phyloP scores from a whole-genome alignment of 2,888 invertebrate species.

The Neocrepidodera transversa region DNA sequence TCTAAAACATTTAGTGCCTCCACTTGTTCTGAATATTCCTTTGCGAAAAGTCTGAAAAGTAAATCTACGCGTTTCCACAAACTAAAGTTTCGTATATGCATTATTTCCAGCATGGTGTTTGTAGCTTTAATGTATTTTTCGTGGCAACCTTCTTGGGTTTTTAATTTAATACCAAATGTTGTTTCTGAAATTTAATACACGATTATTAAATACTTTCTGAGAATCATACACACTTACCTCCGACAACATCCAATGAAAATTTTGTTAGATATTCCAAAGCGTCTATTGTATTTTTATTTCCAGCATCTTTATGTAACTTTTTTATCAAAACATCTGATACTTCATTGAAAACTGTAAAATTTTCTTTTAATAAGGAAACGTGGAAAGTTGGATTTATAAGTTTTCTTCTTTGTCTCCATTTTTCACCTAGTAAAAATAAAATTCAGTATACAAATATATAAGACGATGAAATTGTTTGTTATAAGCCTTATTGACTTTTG shows the following conservation, averaged over 20 bases:
- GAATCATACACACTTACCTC: too few species aligned
- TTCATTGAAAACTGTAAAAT: neutral
- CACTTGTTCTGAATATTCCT: neutral
- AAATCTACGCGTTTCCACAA: neutral
- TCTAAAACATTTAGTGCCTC: neutral
- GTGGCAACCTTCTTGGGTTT: neutral
- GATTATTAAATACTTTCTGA: too few species aligned
- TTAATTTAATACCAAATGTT: neutral
- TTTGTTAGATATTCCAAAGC: neutral
- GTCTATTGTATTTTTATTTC: neutral
- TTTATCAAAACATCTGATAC: neutral
- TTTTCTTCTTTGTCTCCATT: neutral
- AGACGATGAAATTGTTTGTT: too few species aligned
- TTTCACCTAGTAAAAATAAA: neutral
- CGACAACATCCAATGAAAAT: neutral
- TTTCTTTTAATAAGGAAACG: neutral
- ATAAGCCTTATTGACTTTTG: too few species aligned
- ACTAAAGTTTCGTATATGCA: neutral
- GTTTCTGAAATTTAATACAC: too few species aligned
- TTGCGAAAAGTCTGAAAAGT: neutral
- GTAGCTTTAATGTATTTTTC: neutral
- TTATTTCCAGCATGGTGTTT: neutral
- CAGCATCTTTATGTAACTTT: neutral
- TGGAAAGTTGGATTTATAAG: neutral
- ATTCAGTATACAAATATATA: too few species aligned